Evolutionary conservation across 2,888 invertebrate genomes (phyloP), one percentile per base, ranked within the genome.

Genomic region (Bhutanitis thaidina): DNA sequence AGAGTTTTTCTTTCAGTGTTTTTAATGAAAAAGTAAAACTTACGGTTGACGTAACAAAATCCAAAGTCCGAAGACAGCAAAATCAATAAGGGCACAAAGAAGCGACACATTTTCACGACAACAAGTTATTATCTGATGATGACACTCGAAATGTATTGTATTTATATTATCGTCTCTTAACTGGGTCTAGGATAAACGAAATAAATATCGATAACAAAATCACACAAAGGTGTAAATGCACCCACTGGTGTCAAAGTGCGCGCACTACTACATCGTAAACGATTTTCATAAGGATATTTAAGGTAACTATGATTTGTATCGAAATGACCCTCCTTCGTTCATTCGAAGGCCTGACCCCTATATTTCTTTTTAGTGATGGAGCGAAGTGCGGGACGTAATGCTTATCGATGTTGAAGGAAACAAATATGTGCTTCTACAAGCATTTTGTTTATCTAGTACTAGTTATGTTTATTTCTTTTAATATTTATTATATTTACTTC

Each of bases 271-370:
- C 74, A 61, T 54, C 62, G 65, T 62, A 65, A 61, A 64, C 69
- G 72, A 75, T 77, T 75, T 79, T 76, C 75, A 77, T 80, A 79
- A 82, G 77, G 79, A 58, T 54, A 59, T 74, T 84, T 82, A 87
- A 77, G 75, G 71, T 71, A 72, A 71, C 75, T 79, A 80, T 83
- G 80, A 83, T 86, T 86, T 86, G 84, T 80, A 77, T 71, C 70
- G 73, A 77, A 74, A 67, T 67, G 64, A 67, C 74, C 77, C 78
- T 77, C 80, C 80, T 74, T 73, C 68, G 65, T 65, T 57, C 60
- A 65, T 69, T 71, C 71, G 82, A 88, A 89, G 89, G 89, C 70
- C 80, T 82, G 73, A 80, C 89, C 89, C 88, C 83, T 86, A 88
- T 88, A 74, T 58, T 61, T 69, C 59, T 62, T 54, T 58, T 52